A percentile compares a stretch with the other conserved stretches of the same genome.
Evolutionary conservation across 2,888 invertebrate genomes (phyloP).

Genomic region (Temnothorax ravouxi): DNA sequence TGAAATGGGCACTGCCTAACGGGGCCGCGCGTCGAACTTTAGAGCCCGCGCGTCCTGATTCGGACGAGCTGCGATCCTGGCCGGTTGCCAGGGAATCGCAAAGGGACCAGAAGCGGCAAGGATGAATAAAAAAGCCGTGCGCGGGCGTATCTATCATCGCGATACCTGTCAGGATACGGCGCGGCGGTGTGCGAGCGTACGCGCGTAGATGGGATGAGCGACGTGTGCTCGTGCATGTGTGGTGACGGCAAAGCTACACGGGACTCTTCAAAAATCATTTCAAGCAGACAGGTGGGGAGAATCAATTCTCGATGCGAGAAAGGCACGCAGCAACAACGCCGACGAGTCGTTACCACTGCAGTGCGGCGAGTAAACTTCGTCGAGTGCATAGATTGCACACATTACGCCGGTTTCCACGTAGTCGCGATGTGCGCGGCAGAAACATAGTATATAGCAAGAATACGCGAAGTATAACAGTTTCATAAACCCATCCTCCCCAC

Average conservation of each 20-base stretch:
- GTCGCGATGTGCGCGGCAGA: constrained; percentile 4
- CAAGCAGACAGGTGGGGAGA: constrained; percentile 61
- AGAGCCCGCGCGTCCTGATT: constrained; percentile 69
- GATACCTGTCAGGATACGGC: constrained; percentile 69
- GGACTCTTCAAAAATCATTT: constrained; percentile 71
- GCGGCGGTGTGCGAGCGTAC: constrained; percentile 19
- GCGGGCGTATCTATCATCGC: constrained; percentile 76
- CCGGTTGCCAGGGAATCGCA: constrained; percentile 75
- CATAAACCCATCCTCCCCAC: neutral
- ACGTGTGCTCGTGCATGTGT: no score
- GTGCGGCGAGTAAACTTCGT: constrained; percentile 76
- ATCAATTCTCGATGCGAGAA: constrained; percentile 71
- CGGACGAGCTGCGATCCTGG: constrained; percentile 76
- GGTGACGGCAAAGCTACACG: constrained; percentile 18
- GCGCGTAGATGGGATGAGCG: neutral
- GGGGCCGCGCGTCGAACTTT: constrained; percentile 71
- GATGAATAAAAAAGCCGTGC: constrained; percentile 66
- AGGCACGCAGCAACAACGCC: constrained; percentile 41
- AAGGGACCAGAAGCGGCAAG: constrained; percentile 72
- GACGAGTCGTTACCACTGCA: constrained; percentile 73
- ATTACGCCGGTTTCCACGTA: constrained; percentile 3
- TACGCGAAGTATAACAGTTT: constrained; percentile 15
- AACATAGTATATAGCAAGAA: constrained; percentile 19
- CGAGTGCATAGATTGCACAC: constrained; percentile 37
- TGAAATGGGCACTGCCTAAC: constrained; percentile 74